Conservation (phyloP, 1,140 invertebrate genomes). For the Danaus plexippus region DNA sequence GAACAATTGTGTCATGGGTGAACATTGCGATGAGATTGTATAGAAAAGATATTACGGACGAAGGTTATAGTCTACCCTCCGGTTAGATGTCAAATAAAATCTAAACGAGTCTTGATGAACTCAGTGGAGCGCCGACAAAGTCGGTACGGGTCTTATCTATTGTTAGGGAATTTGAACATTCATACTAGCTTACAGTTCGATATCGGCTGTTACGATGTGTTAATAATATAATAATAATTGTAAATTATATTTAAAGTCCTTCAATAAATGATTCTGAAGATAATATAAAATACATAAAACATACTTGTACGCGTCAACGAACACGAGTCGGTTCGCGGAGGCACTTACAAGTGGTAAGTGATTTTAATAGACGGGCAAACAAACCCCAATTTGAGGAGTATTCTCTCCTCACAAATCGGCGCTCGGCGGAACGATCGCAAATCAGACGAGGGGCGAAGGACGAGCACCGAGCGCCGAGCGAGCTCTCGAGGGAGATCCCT, state of each 20-base stretch:
- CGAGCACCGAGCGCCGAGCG: constrained; percentile 26
- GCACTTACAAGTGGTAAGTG: constrained; percentile 44
- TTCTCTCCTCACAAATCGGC: constrained; percentile 68
- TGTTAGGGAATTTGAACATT: constrained; percentile 29
- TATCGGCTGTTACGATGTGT: constrained; percentile 26
- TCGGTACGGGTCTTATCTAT: constrained; percentile 30
- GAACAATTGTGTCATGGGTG: constrained; percentile 52
- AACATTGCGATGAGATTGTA: constrained; percentile 40
- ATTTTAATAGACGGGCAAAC: constrained; percentile 66
- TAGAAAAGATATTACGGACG: constrained; percentile 52
- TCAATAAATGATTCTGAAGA: not conserved
- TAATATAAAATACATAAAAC: not conserved
- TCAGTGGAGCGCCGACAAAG: constrained; percentile 32
- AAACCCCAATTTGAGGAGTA: constrained; percentile 62
- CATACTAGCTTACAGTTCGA: too few species aligned
- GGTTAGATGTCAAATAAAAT: constrained; percentile 46
- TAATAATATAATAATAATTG: constrained; percentile 2
- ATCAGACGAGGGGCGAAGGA: constrained; percentile 48
- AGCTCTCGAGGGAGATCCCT: constrained; percentile 59
- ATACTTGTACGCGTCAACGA: constrained; percentile 17
- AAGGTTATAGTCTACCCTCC: constrained; percentile 31
- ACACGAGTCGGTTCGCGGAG: constrained; percentile 31
- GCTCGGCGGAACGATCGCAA: constrained; percentile 59
- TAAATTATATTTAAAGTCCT: constrained; percentile 2
- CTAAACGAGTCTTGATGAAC: constrained; percentile 54